phyloP scores from a whole-genome alignment of 2,113 vertebrate genomes.

The Excalfactoria chinensis region DNA sequence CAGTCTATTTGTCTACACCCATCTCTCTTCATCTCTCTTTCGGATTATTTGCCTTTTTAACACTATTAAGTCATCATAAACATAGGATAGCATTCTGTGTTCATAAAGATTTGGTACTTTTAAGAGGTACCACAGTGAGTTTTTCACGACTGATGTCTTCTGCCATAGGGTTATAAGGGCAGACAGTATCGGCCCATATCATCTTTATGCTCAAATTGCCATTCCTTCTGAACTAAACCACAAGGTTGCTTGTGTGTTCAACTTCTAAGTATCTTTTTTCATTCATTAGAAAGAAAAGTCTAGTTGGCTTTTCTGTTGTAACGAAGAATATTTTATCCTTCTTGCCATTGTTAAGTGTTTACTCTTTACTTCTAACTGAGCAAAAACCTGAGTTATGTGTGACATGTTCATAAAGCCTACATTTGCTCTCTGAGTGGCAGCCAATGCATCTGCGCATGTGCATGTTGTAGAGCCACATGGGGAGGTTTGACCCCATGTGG shows the following conservation, averaged over 20 bases:
- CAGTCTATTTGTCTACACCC: background rate
- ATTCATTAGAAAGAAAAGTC: background rate
- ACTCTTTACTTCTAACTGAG: background rate
- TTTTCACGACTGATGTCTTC: background rate
- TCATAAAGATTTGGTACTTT: background rate
- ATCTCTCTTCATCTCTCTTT: background rate
- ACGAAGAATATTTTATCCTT: background rate
- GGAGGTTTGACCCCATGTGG: fast-evolving
- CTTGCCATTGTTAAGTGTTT: background rate
- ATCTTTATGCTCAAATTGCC: background rate
- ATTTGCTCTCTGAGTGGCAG: background rate
- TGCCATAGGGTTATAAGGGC: background rate
- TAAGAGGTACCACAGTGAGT: background rate
- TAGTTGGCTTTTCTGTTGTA: background rate
- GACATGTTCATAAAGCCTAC: background rate
- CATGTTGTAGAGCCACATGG: fast-evolving
- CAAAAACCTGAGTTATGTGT: fast-evolving
- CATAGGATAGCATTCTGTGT: background rate
- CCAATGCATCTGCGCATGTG: fast-evolving
- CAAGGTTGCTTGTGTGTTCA: background rate
- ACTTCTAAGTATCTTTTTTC: background rate
- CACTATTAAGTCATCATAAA: background rate
- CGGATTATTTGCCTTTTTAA: background rate
- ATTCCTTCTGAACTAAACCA: background rate
- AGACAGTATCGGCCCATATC: background rate